phyloP scores from a whole-genome alignment of 2,797 vertebrate genomes.

The Babyrousa celebensis region DNA sequence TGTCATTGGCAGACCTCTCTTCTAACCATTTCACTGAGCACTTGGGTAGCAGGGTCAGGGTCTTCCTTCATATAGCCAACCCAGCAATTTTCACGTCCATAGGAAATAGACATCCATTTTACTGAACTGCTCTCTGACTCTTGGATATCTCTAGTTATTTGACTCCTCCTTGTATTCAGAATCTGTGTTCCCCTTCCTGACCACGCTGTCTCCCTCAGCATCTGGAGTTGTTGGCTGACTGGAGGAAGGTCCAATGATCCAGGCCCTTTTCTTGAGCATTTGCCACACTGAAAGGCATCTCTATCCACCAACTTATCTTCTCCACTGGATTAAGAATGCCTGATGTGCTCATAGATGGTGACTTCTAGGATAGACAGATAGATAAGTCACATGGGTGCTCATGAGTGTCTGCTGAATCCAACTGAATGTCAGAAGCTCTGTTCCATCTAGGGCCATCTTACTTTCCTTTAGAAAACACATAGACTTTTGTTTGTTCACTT shows the following conservation, averaged over 20 bases:
- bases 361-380: neutral
- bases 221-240: neutral
- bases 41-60: neutral
- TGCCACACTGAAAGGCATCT: neutral
- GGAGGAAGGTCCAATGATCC: neutral
- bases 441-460: neutral
- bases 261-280: neutral
- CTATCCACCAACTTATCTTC: neutral
- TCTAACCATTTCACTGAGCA: neutral
- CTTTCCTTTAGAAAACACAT: neutral
- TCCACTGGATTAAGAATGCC: neutral
- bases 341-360: neutral
- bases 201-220: neutral
- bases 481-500: neutral
- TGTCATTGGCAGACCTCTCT: neutral
- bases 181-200: neutral
- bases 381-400: neutral
- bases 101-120: slow-evolving; percentile 13
- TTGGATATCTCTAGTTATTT: neutral
- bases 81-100: neutral
- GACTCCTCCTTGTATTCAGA: neutral
- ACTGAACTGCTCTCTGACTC: neutral
- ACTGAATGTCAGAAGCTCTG: neutral
- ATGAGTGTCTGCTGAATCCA: neutral
- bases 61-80: neutral